Percentiles rank a stretch among this genome's conserved stretches.
These are phyloP conservation scores for Polyodon spathula DNA, from an alignment of 2,113 vertebrate genomes.

Conservation along the genomic window DNA sequence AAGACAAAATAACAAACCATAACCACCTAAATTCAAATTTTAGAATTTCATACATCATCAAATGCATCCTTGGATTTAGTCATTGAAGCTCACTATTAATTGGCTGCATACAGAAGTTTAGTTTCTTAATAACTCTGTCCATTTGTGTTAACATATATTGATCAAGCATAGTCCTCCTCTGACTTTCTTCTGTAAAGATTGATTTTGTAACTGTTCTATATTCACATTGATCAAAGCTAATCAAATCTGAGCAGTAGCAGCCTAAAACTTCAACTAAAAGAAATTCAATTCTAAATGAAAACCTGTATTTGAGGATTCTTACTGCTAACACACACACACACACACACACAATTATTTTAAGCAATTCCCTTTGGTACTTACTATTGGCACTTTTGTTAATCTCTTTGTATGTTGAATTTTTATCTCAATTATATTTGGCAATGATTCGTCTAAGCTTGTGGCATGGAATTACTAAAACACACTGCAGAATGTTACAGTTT, in stretches of 20 bases:
- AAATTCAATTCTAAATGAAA: not conserved
- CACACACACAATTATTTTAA: not conserved
- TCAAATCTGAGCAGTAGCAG: not conserved
- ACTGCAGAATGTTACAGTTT: not conserved
- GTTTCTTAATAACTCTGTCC: too few species aligned
- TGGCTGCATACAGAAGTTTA: too few species aligned
- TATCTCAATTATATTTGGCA: not conserved
- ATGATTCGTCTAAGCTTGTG: not conserved
- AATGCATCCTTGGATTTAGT: too few species aligned
- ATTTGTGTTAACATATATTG: too few species aligned
- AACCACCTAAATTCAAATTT: too few species aligned
- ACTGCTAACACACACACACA: not conserved
- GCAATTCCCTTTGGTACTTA: conserved; percentile 2
- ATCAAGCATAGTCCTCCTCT: too few species aligned
- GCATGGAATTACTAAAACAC: not conserved
- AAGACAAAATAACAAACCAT: too few species aligned
- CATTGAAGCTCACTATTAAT: too few species aligned
- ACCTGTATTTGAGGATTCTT: conserved; percentile 1
- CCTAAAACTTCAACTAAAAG: not conserved
- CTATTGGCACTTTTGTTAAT: conserved; percentile 4
- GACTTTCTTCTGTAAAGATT: too few species aligned
- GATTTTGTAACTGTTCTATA: too few species aligned
- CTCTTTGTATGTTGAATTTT: conserved; percentile 1
- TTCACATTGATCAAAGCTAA: not conserved
- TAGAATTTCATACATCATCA: too few species aligned